Percentiles rank a stretch among this genome's conserved stretches.
Conservation (phyloP, 2,888 invertebrate genomes). For the Heliothis peltigera region DNA sequence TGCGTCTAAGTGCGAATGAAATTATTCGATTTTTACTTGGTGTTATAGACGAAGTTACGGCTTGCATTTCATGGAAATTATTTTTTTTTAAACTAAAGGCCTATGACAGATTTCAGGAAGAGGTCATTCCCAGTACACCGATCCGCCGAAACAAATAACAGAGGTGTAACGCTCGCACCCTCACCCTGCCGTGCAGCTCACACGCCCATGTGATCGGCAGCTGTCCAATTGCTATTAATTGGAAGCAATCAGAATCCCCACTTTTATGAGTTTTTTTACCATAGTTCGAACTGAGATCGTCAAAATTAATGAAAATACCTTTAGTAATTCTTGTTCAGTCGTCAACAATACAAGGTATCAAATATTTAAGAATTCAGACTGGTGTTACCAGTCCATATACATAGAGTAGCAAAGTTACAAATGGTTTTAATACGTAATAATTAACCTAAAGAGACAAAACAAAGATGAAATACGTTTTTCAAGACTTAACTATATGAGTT, state of each 20-base stretch:
- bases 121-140: slow-evolving; percentile 9
- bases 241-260: slow-evolving; percentile 33
- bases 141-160: slow-evolving; percentile 31
- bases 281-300: background rate
- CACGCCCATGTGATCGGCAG: slow-evolving; percentile 39
- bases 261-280: background rate
- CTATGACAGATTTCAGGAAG: background rate
- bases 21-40: background rate
- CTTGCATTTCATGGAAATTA: too few relatives aligned
- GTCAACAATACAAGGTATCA: too few relatives aligned
- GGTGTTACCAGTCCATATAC: too few relatives aligned
- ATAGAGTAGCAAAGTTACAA: too few relatives aligned
- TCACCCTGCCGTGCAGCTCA: slow-evolving; percentile 16
- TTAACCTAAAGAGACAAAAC: too few relatives aligned
- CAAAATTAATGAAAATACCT: background rate
- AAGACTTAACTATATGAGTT: too few relatives aligned
- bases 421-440: too few relatives aligned
- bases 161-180: slow-evolving; percentile 25
- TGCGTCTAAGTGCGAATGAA: background rate
- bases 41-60: background rate
- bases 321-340: too few relatives aligned
- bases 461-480: too few relatives aligned
- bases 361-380: too few relatives aligned
- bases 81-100: too few relatives aligned
- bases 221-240: slow-evolving; percentile 38